phyloP scores from a whole-genome alignment of 2,888 invertebrate genomes.

The Drosophila paranaensis region DNA sequence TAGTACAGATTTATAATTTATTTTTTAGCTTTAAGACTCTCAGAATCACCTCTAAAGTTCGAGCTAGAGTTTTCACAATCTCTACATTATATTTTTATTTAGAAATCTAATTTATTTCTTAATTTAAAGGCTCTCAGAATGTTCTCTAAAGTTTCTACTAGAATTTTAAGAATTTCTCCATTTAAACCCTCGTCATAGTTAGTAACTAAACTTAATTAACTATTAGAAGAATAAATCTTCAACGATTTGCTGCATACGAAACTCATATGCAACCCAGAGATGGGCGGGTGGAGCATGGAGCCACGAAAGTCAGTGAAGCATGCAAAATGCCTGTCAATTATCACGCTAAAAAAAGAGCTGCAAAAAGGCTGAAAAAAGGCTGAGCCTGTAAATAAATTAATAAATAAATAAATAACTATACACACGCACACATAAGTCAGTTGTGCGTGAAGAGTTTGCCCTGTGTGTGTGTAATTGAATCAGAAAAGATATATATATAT shows the following conservation, averaged over 20 bases:
- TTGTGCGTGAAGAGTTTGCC: conserved; percentile 38
- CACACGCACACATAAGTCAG: conserved; percentile 32
- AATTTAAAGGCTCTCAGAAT: too few relatives aligned
- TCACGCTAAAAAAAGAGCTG: conserved; percentile 39
- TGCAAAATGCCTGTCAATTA: conserved; percentile 70
- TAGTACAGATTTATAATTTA: too few relatives aligned
- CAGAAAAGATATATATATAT: conserved; percentile 14
- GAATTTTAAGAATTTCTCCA: too few relatives aligned
- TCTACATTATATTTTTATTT: too few relatives aligned
- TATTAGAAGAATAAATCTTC: neutral
- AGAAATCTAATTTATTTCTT: too few relatives aligned
- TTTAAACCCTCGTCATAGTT: neutral
- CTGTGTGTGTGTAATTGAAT: conserved; percentile 24
- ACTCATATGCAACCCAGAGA: neutral
- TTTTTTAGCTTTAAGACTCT: too few relatives aligned
- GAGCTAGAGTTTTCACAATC: too few relatives aligned
- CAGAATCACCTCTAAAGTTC: too few relatives aligned
- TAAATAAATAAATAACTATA: conserved; percentile 18
- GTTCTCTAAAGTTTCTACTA: too few relatives aligned
- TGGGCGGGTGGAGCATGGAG: conserved; percentile 32
- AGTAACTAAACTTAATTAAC: neutral
- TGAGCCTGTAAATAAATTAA: conserved; percentile 29
- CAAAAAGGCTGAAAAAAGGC: conserved; percentile 8
- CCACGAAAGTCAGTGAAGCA: conserved; percentile 59
- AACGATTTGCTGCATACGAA: neutral